Evolutionary conservation across 2,113 vertebrate species (phyloP), one percentile per base, ranked within the genome.

Genomic region (Albula glossodonta): DNA sequence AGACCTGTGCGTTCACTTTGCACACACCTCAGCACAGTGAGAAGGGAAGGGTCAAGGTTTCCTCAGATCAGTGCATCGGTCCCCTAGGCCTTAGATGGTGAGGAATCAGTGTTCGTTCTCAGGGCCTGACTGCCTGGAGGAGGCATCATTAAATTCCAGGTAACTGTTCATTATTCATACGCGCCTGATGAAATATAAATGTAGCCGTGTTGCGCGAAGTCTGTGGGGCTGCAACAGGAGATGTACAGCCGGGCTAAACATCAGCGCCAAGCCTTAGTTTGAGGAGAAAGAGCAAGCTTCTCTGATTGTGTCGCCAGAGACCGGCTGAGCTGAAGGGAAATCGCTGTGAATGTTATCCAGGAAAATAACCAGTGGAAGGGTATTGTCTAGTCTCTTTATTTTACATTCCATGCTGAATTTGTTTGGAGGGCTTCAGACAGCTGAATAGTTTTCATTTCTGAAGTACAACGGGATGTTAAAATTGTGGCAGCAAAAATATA

Each of bases 151-250:
- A 97, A 97, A 97, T 96, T 95, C 94, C 91, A 94, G 93, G 93
- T 94, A 94, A 93, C 91, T 94, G 96, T 97, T 96, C 97, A 98
- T 98, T 97, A 98, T 98, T 98, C 96, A 98, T 97, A 95, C 91
- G 89, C 91, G 91, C 90, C 90, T 92, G 91, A 93, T 99, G 95
- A 97, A 98, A 97, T 97, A 97, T 97, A 93, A 96, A 98, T 97
- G 96, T 88, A 93, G 93, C 91, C 51, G 92, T 94, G 92, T 93
- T 94, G 94, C 93, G 91, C 92, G 91, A 94, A 91, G 89, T 93
- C 91, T 88, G 90, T 85, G 77, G 90, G 91, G 87, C 88, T 70
- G 41, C 86, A 88, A 90, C 90, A 90, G 87, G 87, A 88, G 92
- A 91, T 83, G 82, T 88, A 90, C 89, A 85, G 87, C 87, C 87